Conservation (phyloP, 2,888 invertebrate species). For the Epinotia nisella region DNA sequence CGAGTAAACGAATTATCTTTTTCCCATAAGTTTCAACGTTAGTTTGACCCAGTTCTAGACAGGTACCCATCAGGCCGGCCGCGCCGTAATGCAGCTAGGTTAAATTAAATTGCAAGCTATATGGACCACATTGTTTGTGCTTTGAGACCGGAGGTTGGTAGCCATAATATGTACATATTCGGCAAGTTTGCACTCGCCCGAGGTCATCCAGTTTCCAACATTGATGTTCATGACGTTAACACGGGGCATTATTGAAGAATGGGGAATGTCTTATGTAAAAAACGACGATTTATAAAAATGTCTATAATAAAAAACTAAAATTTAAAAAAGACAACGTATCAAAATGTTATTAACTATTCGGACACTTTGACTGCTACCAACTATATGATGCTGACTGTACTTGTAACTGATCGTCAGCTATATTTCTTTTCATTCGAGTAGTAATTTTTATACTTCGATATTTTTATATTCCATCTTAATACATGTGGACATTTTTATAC, state of each 20-base stretch:
- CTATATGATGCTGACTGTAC: no score
- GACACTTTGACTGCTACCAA: no score
- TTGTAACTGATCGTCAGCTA: no score
- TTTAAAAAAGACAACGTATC: no score
- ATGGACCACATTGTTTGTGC: slow-evolving; percentile 32
- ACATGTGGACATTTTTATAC: no score
- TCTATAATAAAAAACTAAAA: no score
- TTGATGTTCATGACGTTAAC: background rate
- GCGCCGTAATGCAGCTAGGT: slow-evolving; percentile 40
- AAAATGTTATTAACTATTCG: no score
- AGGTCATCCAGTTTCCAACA: background rate
- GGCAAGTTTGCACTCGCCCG: slow-evolving; percentile 10
- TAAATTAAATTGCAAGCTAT: slow-evolving; percentile 42
- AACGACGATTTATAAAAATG: no score
- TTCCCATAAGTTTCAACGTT: slow-evolving; percentile 15
- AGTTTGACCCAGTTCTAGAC: slow-evolving; percentile 38
- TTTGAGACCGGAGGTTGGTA: slow-evolving; percentile 32
- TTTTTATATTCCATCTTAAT: no score
- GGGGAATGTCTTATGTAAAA: no score
- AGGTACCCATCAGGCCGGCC: slow-evolving; percentile 27
- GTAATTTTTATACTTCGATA: no score
- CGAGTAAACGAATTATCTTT: slow-evolving; percentile 9
- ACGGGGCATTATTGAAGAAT: background rate
- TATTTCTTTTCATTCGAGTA: no score
- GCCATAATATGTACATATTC: slow-evolving; percentile 7